Percentiles rank a stretch among this genome's conserved stretches.
Evolutionary conservation across 1,140 invertebrate genomes (phyloP).

Genomic region (Aricia agestis): DNA sequence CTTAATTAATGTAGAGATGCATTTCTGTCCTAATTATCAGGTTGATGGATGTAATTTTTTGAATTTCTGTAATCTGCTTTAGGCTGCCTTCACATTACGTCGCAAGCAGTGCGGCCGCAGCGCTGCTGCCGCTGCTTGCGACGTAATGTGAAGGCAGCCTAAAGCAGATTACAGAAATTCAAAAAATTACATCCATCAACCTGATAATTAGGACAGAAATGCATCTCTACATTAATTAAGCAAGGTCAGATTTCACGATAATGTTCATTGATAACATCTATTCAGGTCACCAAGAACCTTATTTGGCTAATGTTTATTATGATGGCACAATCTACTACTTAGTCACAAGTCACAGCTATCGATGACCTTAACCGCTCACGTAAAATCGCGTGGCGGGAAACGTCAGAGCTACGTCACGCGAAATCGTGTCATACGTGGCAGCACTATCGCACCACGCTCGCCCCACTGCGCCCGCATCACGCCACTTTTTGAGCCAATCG

Average conservation of each 20-base stretch:
- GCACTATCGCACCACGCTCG: slow-evolving; percentile 21
- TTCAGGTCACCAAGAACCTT: background rate
- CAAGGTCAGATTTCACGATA: background rate
- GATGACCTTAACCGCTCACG: slow-evolving; percentile 13
- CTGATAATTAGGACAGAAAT: too few species aligned
- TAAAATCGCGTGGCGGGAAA: slow-evolving; percentile 20
- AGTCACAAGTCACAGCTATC: background rate
- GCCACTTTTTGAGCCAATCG: slow-evolving; percentile 20
- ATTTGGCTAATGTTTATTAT: background rate
- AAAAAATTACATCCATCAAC: background rate
- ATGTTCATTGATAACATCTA: background rate
- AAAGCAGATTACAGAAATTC: background rate
- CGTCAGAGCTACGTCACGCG: slow-evolving; percentile 17
- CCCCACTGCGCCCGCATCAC: slow-evolving; percentile 17
- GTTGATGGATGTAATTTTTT: background rate
- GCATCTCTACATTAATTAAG: background rate
- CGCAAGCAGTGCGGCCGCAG: too few species aligned
- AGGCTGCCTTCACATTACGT: too few species aligned
- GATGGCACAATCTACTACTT: background rate
- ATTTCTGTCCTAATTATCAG: too few species aligned
- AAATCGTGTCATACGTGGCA: slow-evolving; percentile 14
- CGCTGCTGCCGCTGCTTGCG: too few species aligned
- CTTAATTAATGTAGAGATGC: background rate
- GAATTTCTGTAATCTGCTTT: background rate
- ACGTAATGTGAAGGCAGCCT: too few species aligned